Evolutionary conservation across 2,797 vertebrate species (phyloP).

Genomic region (Yasuhikotakia modesta): DNA sequence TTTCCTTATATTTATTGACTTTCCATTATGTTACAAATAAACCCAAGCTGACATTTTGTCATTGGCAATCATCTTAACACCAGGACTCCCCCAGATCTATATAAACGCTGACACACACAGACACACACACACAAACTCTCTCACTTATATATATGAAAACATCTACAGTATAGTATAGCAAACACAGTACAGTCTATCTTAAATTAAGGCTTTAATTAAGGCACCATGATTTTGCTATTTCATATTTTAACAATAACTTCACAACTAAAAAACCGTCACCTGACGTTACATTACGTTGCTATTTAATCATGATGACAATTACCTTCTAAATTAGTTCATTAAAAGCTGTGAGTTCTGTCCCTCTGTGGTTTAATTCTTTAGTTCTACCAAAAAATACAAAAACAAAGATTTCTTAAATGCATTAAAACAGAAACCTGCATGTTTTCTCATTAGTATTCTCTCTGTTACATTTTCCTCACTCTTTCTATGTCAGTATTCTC

Average conservation of each 20-base stretch:
- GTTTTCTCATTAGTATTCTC: background rate
- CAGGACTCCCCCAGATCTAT: conserved; percentile 51
- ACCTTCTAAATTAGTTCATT: background rate
- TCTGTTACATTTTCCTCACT: background rate
- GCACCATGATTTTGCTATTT: background rate
- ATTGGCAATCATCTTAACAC: conserved; percentile 84
- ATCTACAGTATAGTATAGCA: too few species aligned
- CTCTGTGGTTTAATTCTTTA: background rate
- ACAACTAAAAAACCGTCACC: background rate
- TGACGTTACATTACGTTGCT: background rate
- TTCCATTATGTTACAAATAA: conserved; percentile 84
- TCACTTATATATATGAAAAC: conserved; percentile 11
- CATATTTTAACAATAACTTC: background rate
- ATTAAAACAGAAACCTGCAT: background rate
- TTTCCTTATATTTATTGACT: conserved; percentile 84
- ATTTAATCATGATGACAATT: background rate
- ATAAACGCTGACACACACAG: conserved; percentile 44
- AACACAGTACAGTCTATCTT: background rate
- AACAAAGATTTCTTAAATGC: background rate
- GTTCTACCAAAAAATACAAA: background rate
- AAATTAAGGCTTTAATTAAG: background rate
- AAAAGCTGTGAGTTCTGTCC: background rate
- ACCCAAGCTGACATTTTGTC: conserved; percentile 86
- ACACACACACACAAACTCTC: too few species aligned
- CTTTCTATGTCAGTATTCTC: conserved; percentile 16